Evolutionary conservation across 2,113 vertebrate species (phyloP).

Genomic region (Periophthalmus modestus): DNA sequence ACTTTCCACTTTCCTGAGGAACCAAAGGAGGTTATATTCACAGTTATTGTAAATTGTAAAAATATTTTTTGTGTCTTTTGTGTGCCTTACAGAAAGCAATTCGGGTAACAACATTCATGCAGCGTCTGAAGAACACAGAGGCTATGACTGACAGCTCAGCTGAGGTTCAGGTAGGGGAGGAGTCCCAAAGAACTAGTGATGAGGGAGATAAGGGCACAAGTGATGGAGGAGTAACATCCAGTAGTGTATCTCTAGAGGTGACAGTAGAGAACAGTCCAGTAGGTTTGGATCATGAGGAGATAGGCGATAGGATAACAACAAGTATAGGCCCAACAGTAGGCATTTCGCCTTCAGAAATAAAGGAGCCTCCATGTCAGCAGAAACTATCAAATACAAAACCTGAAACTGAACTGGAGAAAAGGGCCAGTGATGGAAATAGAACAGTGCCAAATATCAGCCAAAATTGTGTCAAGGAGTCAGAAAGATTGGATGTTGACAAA

Average conservation of each 20-base stretch:
- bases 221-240: conserved; percentile 65
- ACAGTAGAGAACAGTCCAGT: conserved; percentile 66
- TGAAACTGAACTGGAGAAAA: conserved; percentile 41
- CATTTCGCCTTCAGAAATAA: conserved; percentile 53
- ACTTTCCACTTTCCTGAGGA: conserved; percentile 21
- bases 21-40: conserved; percentile 9
- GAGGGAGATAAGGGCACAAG: conserved; percentile 57
- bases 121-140: conserved; percentile 81
- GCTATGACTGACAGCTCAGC: conserved; percentile 55
- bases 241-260: conserved; percentile 74
- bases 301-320: conserved; percentile 34
- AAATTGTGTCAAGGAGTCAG: conserved; percentile 46
- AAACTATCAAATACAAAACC: conserved; percentile 37
- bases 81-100: conserved; percentile 82
- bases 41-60: conserved; percentile 18
- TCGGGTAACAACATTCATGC: conserved; percentile 86
- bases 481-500: conserved; percentile 51
- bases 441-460: conserved; percentile 60
- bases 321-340: conserved; percentile 55
- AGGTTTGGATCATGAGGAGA: conserved; percentile 43
- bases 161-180: conserved; percentile 52
- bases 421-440: conserved; percentile 42
- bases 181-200: conserved; percentile 54
- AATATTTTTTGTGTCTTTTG: conserved; percentile 33
- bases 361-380: conserved; percentile 42